Conservation (phyloP, 2,797 vertebrate genomes). For the Protosalanx chinensis region DNA sequence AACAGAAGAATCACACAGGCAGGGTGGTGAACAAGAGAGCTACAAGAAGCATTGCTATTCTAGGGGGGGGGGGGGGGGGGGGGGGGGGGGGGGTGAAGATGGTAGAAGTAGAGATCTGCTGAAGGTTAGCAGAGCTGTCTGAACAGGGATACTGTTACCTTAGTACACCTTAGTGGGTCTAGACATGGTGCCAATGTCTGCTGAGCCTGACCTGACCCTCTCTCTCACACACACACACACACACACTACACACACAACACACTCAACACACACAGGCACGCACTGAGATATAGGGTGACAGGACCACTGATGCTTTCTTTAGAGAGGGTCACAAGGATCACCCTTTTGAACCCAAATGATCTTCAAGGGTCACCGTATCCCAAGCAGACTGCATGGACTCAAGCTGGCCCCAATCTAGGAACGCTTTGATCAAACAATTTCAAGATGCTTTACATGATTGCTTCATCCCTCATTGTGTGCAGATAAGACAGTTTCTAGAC, state of each 20-base stretch:
- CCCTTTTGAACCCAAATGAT: not conserved
- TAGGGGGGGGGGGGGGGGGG: not conserved
- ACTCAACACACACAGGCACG: not conserved
- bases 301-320: slow-evolving; percentile 30
- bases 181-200: slow-evolving; percentile 12
- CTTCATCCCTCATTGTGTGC: too few relatives aligned
- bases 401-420: not conserved
- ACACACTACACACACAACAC: not conserved
- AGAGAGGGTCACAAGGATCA: slow-evolving; percentile 13
- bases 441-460: not conserved
- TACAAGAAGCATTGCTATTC: not conserved
- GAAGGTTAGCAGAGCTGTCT: not conserved
- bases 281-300: slow-evolving; percentile 9
- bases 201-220: slow-evolving; percentile 16
- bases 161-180: slow-evolving; percentile 2
- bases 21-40: not conserved
- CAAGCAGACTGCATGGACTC: not conserved
- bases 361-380: not conserved
- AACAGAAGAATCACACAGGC: slow-evolving; percentile 1
- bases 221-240: not conserved
- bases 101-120: too few relatives aligned
- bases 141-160: slow-evolving; percentile 13
- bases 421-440: not conserved
- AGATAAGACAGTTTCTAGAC: too few relatives aligned
- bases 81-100: not conserved